Base-by-base conservation (phyloP, 2,888 invertebrate genomes). In the Ichneumoninae sp. region DNA sequence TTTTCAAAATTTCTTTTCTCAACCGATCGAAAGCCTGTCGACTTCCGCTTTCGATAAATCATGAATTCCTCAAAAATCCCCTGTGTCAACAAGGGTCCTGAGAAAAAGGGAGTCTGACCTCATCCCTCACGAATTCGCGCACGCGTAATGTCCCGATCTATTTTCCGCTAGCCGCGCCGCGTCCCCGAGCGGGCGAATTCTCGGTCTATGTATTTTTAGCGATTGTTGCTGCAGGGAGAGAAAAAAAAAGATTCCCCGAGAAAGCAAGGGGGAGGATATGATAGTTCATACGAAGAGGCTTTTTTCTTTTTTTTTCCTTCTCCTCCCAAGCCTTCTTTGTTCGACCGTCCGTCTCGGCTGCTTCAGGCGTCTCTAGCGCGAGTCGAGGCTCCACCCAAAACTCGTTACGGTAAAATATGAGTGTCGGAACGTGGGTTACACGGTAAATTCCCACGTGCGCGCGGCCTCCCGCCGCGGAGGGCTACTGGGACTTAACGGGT, bases 341-440 rank as follows among this genome's bases (percentile, higher is more conserved):
- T 81, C 70, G 75, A 26, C 26, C 63, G 33, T 65, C 65, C 33
- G 50, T 33, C 65, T 71, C 47, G 47, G 50, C 75, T 13, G 10
- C 19, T 26, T 30, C 30, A 1, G 30, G 63, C 30, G 50, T 79
- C 60, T 74, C 65, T 52, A 47, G 33, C 50, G 52, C 16, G 47
- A 66, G 77, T 68, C 40, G 68, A 68, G 71, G 85, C 79, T 85
- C 85, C 79, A 82, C 85, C 85, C 85, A 81, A 87, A 87, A 80
- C 87, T 85, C 85, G 87, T 85, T 85, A 83, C 82, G 57, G 78
- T 83, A 85, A 85, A 85, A 83, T 85, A 87, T 87, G 85, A 83
- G 81, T 63, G 65, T 52, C 77, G 66, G 60, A 57, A 74, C 73
- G 75, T 60, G 40, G 54, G 50, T 75, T 69, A 70, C 71, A 78